phyloP scores from a whole-genome alignment of 2,888 invertebrate species.

The Aphodius sticticus region DNA sequence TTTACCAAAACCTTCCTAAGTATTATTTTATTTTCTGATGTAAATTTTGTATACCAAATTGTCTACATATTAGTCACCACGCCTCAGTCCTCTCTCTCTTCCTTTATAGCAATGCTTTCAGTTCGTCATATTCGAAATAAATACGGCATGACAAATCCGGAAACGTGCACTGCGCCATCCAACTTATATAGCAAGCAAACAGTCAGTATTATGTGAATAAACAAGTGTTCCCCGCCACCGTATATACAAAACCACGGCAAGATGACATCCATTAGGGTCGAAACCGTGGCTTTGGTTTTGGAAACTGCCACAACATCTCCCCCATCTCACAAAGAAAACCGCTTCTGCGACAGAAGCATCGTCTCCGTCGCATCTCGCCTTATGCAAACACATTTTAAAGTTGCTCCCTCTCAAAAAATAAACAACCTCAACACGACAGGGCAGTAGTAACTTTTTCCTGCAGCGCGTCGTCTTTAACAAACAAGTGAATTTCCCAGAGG shows the following conservation, averaged over 20 bases:
- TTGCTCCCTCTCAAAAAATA: slow-evolving; percentile 16
- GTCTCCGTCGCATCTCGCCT: slow-evolving; percentile 5
- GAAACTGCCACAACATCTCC: slow-evolving; percentile 34
- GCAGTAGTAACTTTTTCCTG: slow-evolving; percentile 18
- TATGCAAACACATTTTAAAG: slow-evolving; percentile 39
- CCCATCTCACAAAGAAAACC: slow-evolving; percentile 21
- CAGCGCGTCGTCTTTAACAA: neutral
- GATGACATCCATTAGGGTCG: slow-evolving; percentile 45
- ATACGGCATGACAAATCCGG: slow-evolving; percentile 4
- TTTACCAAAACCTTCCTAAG: too few relatives aligned
- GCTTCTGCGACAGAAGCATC: neutral
- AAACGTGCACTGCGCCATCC: neutral
- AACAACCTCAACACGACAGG: neutral
- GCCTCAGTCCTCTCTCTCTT: too few relatives aligned
- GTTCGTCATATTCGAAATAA: neutral
- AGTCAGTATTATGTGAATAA: slow-evolving; percentile 28
- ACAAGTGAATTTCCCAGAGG: slow-evolving; percentile 14
- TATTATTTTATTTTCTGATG: too few relatives aligned
- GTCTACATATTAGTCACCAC: too few relatives aligned
- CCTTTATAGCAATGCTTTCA: too few relatives aligned
- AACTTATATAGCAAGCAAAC: neutral
- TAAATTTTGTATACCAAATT: too few relatives aligned
- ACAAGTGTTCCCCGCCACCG: slow-evolving; percentile 33
- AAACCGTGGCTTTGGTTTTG: slow-evolving; percentile 40
- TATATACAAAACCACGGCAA: neutral